Base-by-base conservation (phyloP, 2,888 invertebrate genomes). In the Torymus tubicola region DNA sequence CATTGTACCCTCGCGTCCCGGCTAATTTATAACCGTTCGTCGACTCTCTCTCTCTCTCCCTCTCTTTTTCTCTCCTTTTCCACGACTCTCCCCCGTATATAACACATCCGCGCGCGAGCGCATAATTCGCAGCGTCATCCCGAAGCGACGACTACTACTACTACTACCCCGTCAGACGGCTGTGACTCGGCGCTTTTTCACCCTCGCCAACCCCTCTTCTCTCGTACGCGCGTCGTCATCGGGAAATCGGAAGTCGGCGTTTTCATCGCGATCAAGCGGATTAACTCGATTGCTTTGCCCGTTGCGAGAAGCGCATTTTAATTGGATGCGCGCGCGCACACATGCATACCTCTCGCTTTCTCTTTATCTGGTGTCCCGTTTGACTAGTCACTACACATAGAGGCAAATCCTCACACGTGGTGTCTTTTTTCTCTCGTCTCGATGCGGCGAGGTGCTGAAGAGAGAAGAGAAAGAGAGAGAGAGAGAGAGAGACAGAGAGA, bases 41-140 rank as follows among this genome's bases (percentile, higher is more conserved):
- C 31, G 31, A 31, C 31, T 31, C 31, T 31, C 31, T 31, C n/a
- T n/a, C n/a, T n/a, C n/a, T n/a, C n/a, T n/a, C n/a, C n/a, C n/a
- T n/a, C n/a, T n/a, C 31, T 31, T 31, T 31, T 31, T 31, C 31
- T 31, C 50, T 16, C 50, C 60, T 10, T 65, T 52, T 65, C 11
- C 42, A 58, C 42, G 31, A 12, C 24, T 11, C 61, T 61, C 11
- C n/a, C 55, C 24, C 31, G 24, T 69, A 8, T 13, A 24, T 18
- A 69, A 57, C 31, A 53, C 24, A 69, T 69, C 5, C 21, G 74
- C 31, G 18, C 18, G 42, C n/a, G 16, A 65, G 24, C 63, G 18
- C 60, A 67, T 60, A 78, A 78, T 73, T 78, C 73, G 78, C 78
- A 73, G 13, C 73, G 78, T 78, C 78, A 78, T 73, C 24, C 67